phyloP scores from a whole-genome alignment of 2,797 vertebrate species.

The Microchirus variegatus region DNA sequence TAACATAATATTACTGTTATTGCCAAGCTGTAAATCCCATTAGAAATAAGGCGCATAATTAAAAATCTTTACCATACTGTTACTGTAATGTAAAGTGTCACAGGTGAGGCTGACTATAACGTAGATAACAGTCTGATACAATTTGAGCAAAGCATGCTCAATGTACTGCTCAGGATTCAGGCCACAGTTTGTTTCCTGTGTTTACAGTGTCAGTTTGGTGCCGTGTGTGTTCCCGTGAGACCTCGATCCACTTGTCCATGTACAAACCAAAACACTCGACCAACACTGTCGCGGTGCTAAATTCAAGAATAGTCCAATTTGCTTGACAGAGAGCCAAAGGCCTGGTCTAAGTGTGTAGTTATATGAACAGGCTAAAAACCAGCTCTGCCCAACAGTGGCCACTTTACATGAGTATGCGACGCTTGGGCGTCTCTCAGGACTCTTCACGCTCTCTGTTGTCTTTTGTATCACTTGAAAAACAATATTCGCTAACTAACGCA shows the following conservation, averaged over 20 bases:
- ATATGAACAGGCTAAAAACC: constrained; percentile 45
- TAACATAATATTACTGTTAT: no score
- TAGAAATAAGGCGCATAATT: no score
- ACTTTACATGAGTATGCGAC: constrained; percentile 79
- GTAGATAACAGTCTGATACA: not conserved
- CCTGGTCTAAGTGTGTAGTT: constrained; percentile 61
- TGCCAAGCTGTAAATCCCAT: no score
- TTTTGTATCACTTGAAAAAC: constrained; percentile 15
- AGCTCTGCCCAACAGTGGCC: constrained; percentile 64
- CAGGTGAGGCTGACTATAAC: not conserved
- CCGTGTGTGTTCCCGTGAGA: constrained; percentile 8
- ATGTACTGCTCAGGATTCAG: not conserved
- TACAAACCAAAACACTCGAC: constrained; percentile 57
- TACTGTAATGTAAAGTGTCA: no score
- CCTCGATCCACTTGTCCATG: constrained; percentile 40
- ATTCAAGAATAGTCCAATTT: constrained; percentile 77
- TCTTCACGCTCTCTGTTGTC: constrained; percentile 60
- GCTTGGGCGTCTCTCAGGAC: constrained; percentile 74
- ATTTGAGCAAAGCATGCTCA: constrained; percentile 3
- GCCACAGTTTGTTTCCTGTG: not conserved
- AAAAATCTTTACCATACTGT: no score
- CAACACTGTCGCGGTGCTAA: constrained; percentile 66
- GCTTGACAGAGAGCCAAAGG: constrained; percentile 73
- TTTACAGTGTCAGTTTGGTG: constrained; percentile 20
- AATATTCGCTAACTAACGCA: constrained; percentile 14